Percentiles rank a stretch among this genome's conserved stretches.
Conservation (phyloP, 92 coral and sea anemone species). For the Porites evermanni region DNA sequence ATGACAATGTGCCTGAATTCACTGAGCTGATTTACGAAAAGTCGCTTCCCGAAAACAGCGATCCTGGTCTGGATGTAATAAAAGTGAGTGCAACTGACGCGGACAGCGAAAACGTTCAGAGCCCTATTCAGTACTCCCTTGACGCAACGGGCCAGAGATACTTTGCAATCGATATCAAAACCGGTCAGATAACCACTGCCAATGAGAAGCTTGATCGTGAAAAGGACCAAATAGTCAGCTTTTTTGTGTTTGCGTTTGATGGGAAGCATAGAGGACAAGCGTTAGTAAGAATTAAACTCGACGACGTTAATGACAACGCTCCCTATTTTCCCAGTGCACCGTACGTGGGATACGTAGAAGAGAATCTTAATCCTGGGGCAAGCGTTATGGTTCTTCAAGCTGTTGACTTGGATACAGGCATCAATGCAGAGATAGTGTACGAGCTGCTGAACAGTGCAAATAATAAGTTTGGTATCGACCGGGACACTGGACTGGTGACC, state of each 20-base stretch:
- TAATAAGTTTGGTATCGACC: constrained; percentile 69
- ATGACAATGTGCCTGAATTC: constrained; percentile 84
- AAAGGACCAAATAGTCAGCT: constrained; percentile 56
- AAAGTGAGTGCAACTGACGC: constrained; percentile 78
- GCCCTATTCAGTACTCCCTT: constrained; percentile 56
- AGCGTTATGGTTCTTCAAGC: constrained; percentile 91
- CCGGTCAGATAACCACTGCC: constrained; percentile 78
- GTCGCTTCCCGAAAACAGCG: constrained; percentile 63
- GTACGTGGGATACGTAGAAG: constrained; percentile 84
- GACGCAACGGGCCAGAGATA: constrained; percentile 52
- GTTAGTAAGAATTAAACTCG: constrained; percentile 65
- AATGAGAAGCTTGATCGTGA: constrained; percentile 76
- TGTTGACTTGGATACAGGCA: constrained; percentile 77
- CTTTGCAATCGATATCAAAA: constrained; percentile 55
- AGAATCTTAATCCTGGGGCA: constrained; percentile 63
- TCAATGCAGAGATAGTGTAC: constrained; percentile 77
- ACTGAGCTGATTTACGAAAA: constrained; percentile 61
- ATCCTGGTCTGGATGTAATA: constrained; percentile 49
- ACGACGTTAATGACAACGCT: constrained; percentile 78
- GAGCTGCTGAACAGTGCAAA: constrained; percentile 69
- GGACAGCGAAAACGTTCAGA: constrained; percentile 64
- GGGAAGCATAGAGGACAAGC: constrained; percentile 70
- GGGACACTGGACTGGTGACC: constrained; percentile 68
- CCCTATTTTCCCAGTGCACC: constrained; percentile 85
- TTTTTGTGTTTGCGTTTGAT: constrained; percentile 83